phyloP scores from a whole-genome alignment of 2,888 invertebrate genomes.

The Cantharis rufa region DNA sequence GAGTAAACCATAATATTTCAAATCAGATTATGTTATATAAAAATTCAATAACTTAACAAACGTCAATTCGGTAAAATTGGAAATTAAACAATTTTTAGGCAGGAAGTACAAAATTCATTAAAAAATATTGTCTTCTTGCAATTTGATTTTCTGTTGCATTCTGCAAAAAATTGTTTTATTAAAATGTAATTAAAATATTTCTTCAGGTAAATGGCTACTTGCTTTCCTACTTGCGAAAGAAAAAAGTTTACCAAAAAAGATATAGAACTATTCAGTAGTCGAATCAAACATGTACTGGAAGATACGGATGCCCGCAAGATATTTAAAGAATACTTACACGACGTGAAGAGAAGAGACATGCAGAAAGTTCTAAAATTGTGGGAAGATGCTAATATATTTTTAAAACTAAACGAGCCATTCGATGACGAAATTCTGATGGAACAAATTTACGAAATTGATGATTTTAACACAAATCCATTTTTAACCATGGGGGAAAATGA shows the following conservation, averaged over 20 bases:
- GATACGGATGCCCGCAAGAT: constrained; percentile 58
- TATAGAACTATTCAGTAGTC: constrained; percentile 59
- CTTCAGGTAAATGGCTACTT: constrained; percentile 21
- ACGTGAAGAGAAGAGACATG: constrained; percentile 12
- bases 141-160: no score
- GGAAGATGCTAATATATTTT: constrained; percentile 13
- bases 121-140: no score
- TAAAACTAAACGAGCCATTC: constrained; percentile 7
- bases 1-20: background rate
- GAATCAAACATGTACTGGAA: constrained; percentile 59
- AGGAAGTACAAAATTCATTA: background rate
- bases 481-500: constrained; percentile 15
- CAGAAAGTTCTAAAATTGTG: constrained; percentile 15
- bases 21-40: background rate
- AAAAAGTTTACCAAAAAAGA: constrained; percentile 40
- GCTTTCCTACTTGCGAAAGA: constrained; percentile 15
- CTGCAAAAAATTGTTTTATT: background rate
- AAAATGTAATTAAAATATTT: background rate
- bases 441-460: constrained; percentile 20
- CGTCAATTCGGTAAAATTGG: background rate
- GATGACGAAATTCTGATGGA: constrained; percentile 15
- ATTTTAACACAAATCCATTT: constrained; percentile 24
- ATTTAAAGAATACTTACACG: constrained; percentile 50
- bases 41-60: background rate
- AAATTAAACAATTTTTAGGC: background rate